Percentiles rank a stretch among this genome's conserved stretches.
phyloP scores from a whole-genome alignment of 1,140 invertebrate genomes.

The Drosophila busckii region DNA sequence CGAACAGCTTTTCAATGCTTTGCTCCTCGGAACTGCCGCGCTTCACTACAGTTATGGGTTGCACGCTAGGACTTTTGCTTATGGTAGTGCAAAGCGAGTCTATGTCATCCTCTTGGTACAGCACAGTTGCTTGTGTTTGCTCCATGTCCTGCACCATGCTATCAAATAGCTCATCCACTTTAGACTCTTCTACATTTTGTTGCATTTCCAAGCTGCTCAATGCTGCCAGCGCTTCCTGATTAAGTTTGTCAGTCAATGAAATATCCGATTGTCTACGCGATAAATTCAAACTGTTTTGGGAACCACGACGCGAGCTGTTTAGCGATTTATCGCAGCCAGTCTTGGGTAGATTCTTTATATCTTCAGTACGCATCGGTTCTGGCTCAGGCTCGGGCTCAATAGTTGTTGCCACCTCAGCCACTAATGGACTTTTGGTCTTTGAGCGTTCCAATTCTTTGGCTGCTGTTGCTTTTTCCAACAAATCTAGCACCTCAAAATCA shows the following conservation, averaged over 20 bases:
- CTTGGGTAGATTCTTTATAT: constrained; percentile 68
- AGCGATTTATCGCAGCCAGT: constrained; percentile 69
- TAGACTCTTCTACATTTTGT: constrained; percentile 1
- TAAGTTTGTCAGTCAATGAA: constrained; percentile 47
- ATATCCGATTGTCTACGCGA: constrained; percentile 50
- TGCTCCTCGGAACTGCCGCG: constrained; percentile 71
- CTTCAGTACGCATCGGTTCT: constrained; percentile 21
- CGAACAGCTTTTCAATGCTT: constrained; percentile 72
- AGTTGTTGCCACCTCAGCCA: not conserved
- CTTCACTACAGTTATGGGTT: constrained; percentile 57
- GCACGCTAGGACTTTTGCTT: constrained; percentile 72
- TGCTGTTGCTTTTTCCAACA: constrained; percentile 51
- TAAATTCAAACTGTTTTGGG: constrained; percentile 49
- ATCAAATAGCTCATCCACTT: constrained; percentile 49
- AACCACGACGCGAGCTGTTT: constrained; percentile 58
- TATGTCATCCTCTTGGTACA: constrained; percentile 46
- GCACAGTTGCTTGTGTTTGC: not conserved
- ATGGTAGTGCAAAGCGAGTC: constrained; percentile 70
- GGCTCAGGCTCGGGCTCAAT: constrained; percentile 1
- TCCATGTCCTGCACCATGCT: constrained; percentile 48
- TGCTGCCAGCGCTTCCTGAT: constrained; percentile 43
- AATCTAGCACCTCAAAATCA: constrained; percentile 59
- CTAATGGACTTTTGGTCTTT: constrained; percentile 53
- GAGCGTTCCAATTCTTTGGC: constrained; percentile 53
- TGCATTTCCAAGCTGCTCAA: constrained; percentile 34